Base-by-base conservation (phyloP, 2,797 vertebrate genomes). In the Lates japonicus region DNA sequence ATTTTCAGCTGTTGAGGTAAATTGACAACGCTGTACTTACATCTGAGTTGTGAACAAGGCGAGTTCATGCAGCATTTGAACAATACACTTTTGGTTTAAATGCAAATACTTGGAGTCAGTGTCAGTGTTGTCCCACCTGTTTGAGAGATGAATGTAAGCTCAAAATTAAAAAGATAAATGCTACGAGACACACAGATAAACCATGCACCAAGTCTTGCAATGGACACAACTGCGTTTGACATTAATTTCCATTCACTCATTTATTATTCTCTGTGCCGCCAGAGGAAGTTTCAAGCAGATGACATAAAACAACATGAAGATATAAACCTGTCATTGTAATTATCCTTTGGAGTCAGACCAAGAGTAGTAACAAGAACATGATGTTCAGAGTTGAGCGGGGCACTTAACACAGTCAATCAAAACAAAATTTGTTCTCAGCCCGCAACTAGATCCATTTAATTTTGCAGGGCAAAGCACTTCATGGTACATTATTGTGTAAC, bases 311-410 rank as follows among this genome's bases (percentile, higher is more conserved):
- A 60, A 31, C 7, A 57, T 55, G 2, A 75, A 57, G 42, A 72
- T 71, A 57, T 46, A 63, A 82, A 65, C 16, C 55, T 35, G 19
- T 77, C 58, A 62, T 48, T 60, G 17, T 71, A 49, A 77, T 78
- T 41, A 49, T 66, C 70, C 4, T 59, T 66, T 39, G 16, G 37
- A 74, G 31, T 37, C 62, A 62, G 48, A 75, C 14, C 44, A 41
- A 31, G 31, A 69, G 51, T 16, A 62, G 52, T 37, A 74, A 57
- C 33, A 72, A 48, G 49, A 88, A 80, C 57, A 74, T 33, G 9
- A 49, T 87, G 76, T 86, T 79, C 63, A 59, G 39, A 82, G 51
- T 74, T 82, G 59, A 87, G 81, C 55, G 82, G 39, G n/a, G 31
- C 71, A 64, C 46, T 83, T 73, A 68, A 78, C 74, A 67, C 19